These are phyloP conservation scores for Spisula subtruncata DNA, from an alignment of 2,888 invertebrate species.

Conservation along the genomic window DNA sequence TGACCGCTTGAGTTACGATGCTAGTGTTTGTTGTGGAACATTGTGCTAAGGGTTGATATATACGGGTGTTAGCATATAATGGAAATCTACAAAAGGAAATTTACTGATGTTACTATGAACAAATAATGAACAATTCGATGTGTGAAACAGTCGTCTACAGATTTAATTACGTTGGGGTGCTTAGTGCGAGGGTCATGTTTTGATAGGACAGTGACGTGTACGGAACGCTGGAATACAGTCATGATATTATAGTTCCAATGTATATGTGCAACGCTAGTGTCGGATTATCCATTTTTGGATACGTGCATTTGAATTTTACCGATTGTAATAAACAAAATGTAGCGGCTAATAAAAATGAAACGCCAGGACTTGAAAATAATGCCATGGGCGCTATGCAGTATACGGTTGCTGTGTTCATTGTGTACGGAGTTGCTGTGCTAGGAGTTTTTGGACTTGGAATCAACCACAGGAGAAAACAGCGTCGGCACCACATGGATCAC, in stretches of 20 bases:
- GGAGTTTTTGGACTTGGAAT: constrained; percentile 79
- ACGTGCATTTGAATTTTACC: constrained; percentile 43
- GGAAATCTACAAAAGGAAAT: background rate
- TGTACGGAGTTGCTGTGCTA: constrained; percentile 79
- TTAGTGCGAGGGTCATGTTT: background rate
- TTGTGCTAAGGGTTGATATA: background rate
- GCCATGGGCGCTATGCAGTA: constrained; percentile 78
- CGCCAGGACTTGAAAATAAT: constrained; percentile 62
- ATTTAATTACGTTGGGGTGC: background rate
- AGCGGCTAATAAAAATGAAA: background rate
- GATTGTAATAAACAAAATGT: constrained; percentile 33
- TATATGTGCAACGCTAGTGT: constrained; percentile 44
- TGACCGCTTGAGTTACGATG: background rate
- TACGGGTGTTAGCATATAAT: background rate
- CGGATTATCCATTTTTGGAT: constrained; percentile 31
- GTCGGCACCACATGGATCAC: constrained; percentile 68
- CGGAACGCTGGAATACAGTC: background rate
- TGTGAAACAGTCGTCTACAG: background rate
- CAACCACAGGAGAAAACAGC: constrained; percentile 68
- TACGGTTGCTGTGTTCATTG: constrained; percentile 78
- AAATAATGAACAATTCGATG: background rate
- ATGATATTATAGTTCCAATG: constrained; percentile 11
- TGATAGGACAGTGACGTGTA: background rate
- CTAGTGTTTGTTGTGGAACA: constrained; percentile 3
- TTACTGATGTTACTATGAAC: background rate